Evolutionary conservation across 2,888 invertebrate genomes (phyloP).

Genomic region (Hyles lineata): DNA sequence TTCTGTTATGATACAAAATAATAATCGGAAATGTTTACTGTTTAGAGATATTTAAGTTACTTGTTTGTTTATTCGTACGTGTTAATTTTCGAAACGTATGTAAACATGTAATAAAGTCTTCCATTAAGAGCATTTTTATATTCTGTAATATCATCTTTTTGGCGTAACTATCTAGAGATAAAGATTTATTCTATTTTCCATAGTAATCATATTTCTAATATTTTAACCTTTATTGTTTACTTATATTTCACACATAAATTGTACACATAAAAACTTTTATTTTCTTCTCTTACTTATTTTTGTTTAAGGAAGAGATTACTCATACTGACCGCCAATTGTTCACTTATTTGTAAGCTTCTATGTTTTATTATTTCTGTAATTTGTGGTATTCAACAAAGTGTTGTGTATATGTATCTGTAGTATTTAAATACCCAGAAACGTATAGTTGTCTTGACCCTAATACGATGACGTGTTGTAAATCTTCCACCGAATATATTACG

Average conservation of each 20-base stretch:
- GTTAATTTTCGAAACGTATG: neutral
- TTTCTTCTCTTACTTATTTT: too few relatives aligned
- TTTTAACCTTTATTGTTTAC: too few relatives aligned
- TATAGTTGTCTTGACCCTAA: neutral
- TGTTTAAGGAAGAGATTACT: too few relatives aligned
- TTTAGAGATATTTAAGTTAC: neutral
- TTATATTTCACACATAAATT: too few relatives aligned
- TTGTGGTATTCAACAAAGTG: neutral
- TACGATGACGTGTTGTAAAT: neutral
- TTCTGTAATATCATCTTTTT: neutral
- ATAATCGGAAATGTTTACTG: neutral
- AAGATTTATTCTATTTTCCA: neutral
- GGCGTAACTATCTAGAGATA: neutral
- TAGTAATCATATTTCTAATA: too few relatives aligned
- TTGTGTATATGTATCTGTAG: neutral
- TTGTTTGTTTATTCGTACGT: slow-evolving; percentile 16
- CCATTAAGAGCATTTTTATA: neutral
- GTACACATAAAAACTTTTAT: too few relatives aligned
- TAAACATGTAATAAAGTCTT: neutral
- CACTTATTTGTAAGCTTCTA: too few relatives aligned
- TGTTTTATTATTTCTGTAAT: too few relatives aligned
- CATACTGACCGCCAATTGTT: too few relatives aligned
- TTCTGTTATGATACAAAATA: neutral
- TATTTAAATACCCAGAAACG: neutral
- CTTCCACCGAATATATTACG: neutral